Conservation (phyloP, 2,888 invertebrate species). For the Hypolimnas misippus region DNA sequence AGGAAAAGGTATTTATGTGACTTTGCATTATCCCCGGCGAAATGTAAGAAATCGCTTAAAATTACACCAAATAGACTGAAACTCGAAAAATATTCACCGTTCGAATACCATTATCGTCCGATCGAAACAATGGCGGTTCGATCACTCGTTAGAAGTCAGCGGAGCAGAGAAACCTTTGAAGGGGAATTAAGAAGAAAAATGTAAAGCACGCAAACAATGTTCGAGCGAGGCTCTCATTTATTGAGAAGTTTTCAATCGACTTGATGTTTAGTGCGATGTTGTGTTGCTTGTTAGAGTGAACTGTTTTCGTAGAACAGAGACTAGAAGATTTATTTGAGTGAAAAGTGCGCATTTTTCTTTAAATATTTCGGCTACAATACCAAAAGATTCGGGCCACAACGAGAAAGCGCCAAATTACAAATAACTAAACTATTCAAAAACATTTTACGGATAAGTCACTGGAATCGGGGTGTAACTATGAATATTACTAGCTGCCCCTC, state of each 20-base stretch:
- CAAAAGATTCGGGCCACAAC: too few relatives aligned
- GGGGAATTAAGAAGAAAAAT: constrained; percentile 48
- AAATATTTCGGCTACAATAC: too few relatives aligned
- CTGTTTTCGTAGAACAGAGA: background rate
- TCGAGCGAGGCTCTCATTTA: constrained; percentile 30
- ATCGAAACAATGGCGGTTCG: constrained; percentile 37
- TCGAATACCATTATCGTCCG: constrained; percentile 18
- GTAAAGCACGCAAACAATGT: constrained; percentile 46
- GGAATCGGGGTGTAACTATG: too few relatives aligned
- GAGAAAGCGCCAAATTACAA: too few relatives aligned
- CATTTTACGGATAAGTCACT: too few relatives aligned
- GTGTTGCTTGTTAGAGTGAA: constrained; percentile 7
- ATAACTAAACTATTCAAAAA: too few relatives aligned
- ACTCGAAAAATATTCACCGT: constrained; percentile 7
- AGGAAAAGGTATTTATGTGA: too few relatives aligned
- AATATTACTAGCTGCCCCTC: too few relatives aligned
- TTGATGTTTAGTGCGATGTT: constrained; percentile 10
- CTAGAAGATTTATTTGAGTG: background rate
- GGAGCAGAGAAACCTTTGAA: constrained; percentile 44
- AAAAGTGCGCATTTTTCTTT: background rate
- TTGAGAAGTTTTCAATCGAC: constrained; percentile 15
- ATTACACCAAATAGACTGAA: background rate
- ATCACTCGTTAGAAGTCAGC: constrained; percentile 39
- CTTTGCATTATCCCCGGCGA: too few relatives aligned
- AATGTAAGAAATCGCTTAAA: too few relatives aligned